Conservation (phyloP, 2,888 invertebrate species). For the Chloroclysta siterata region DNA sequence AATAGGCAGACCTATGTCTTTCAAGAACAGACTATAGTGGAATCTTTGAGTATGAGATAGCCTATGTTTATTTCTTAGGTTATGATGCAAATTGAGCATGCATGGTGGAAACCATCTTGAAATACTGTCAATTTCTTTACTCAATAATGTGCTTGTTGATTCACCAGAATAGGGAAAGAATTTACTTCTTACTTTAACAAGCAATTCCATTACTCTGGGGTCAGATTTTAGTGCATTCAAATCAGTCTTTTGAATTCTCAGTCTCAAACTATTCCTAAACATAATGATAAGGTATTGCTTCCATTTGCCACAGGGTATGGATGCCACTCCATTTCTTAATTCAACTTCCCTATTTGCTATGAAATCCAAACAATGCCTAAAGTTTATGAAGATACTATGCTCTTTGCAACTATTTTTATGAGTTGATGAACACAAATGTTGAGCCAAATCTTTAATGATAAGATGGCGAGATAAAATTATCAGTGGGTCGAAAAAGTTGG, state of each 20-base stretch:
- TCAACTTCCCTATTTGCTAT: conserved; percentile 81
- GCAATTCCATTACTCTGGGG: conserved; percentile 64
- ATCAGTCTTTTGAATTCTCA: conserved; percentile 58
- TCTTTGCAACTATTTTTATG: conserved; percentile 56
- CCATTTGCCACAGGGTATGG: conserved; percentile 85
- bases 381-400: conserved; percentile 76
- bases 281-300: conserved; percentile 75
- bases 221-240: conserved; percentile 60
- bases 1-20: conserved; percentile 88
- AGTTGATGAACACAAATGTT: conserved; percentile 57
- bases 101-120: conserved; percentile 85
- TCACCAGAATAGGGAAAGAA: conserved; percentile 45
- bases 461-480: conserved; percentile 64
- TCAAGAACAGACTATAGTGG: conserved; percentile 88
- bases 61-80: conserved; percentile 84
- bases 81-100: conserved; percentile 86
- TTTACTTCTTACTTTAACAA: conserved; percentile 56
- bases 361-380: conserved; percentile 81
- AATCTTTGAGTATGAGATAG: conserved; percentile 87
- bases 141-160: conserved; percentile 47
- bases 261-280: conserved; percentile 72
- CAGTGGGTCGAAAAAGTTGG: conserved; percentile 54
- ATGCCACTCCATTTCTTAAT: conserved; percentile 78
- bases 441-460: conserved; percentile 63
- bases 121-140: conserved; percentile 71